phyloP scores from a whole-genome alignment of 2,888 invertebrate species.

The Himalopsyche anomala region DNA sequence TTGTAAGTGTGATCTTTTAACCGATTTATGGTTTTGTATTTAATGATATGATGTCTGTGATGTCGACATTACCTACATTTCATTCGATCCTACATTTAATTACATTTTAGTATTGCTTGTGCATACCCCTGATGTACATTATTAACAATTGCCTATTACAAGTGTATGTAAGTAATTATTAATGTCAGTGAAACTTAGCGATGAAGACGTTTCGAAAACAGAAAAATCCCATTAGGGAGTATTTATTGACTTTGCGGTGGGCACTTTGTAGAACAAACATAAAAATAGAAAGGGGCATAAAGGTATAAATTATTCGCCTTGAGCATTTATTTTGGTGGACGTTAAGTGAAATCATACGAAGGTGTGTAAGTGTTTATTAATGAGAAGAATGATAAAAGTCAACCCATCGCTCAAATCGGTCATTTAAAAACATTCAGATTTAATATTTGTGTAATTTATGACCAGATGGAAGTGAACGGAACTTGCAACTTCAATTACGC shows the following conservation, averaged over 20 bases:
- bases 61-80: no score
- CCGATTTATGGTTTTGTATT: no score
- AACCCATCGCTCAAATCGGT: not conserved
- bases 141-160: not conserved
- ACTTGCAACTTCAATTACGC: no score
- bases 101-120: no score
- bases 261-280: not conserved
- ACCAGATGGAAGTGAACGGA: no score
- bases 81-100: no score
- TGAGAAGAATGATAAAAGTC: not conserved
- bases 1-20: no score
- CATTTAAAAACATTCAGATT: not conserved
- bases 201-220: not conserved
- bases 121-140: no score
- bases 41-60: no score
- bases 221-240: not conserved
- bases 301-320: not conserved
- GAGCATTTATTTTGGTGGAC: not conserved
- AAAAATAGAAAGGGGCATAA: constrained; percentile 9
- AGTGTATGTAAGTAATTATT: not conserved
- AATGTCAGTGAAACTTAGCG: not conserved
- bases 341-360: not conserved
- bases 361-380: not conserved
- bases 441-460: no score
- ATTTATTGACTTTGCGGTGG: constrained; percentile 10